phyloP scores from a whole-genome alignment of 2,888 invertebrate genomes.

The Tolmerus cingulatus region DNA sequence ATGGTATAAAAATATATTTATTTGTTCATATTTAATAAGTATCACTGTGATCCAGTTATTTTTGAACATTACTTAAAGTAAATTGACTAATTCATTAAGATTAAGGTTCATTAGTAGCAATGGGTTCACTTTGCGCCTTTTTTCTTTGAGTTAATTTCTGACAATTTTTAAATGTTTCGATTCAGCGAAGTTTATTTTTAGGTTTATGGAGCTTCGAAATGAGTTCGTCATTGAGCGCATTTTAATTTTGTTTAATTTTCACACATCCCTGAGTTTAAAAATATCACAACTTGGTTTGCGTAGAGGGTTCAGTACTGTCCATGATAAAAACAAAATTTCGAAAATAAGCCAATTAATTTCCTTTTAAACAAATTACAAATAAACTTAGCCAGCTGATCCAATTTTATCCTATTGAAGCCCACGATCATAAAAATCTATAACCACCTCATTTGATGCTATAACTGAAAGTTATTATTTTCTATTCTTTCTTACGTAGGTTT shows the following conservation, averaged over 20 bases:
- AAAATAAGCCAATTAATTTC: not conserved
- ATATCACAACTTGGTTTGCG: not conserved
- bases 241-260: not conserved
- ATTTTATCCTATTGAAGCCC: not conserved
- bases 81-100: not conserved
- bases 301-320: not conserved
- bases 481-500: no score
- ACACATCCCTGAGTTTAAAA: not conserved
- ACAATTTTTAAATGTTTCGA: not conserved
- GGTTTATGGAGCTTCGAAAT: not conserved
- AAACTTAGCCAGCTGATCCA: not conserved
- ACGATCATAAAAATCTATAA: no score
- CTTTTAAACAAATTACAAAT: not conserved
- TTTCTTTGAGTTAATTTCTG: not conserved
- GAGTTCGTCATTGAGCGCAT: not conserved
- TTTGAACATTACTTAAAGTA: not conserved
- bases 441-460: no score
- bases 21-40: not conserved
- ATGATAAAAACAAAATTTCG: not conserved
- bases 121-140: not conserved
- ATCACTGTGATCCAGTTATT: not conserved
- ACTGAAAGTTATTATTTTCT: no score
- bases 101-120: not conserved
- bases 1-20: not conserved
- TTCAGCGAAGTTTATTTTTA: not conserved